These are phyloP conservation scores for Pseudopipra pipra DNA, from an alignment of 2,113 vertebrate genomes.

Conservation along the genomic window DNA sequence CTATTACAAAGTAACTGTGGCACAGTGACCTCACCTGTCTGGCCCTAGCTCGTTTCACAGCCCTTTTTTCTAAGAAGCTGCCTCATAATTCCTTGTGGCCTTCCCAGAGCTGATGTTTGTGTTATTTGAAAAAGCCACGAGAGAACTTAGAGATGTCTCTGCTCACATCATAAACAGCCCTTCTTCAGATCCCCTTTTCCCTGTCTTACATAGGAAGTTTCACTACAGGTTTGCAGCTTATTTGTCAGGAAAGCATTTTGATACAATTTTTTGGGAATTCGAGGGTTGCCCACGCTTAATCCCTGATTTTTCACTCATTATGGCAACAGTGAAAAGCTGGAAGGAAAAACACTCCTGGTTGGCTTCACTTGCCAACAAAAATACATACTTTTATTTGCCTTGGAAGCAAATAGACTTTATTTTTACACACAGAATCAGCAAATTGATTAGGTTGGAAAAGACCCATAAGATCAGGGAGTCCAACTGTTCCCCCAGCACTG, in stretches of 20 bases:
- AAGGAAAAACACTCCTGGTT: neutral
- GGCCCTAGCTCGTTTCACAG: neutral
- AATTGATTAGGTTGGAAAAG: neutral
- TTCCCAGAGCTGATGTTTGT: neutral
- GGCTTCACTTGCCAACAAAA: neutral
- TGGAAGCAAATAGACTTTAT: neutral
- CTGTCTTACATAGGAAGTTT: accelerated
- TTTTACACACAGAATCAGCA: neutral
- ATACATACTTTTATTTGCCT: neutral
- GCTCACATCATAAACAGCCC: neutral
- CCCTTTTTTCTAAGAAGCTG: neutral
- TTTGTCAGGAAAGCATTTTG: neutral
- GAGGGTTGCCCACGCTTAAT: neutral
- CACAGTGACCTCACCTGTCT: neutral
- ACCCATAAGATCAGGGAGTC: neutral
- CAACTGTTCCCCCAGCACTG: neutral
- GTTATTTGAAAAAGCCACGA: neutral
- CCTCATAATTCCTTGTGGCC: neutral
- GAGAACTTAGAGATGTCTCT: neutral
- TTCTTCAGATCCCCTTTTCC: neutral
- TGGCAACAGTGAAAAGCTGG: neutral
- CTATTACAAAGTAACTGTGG: too few species aligned
- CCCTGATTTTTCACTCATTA: neutral
- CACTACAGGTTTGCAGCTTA: neutral
- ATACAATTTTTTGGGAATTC: neutral